These are phyloP conservation scores for Trididemnum nubilum DNA, from an alignment of 23 tunicate species.

Conservation along the genomic window DNA sequence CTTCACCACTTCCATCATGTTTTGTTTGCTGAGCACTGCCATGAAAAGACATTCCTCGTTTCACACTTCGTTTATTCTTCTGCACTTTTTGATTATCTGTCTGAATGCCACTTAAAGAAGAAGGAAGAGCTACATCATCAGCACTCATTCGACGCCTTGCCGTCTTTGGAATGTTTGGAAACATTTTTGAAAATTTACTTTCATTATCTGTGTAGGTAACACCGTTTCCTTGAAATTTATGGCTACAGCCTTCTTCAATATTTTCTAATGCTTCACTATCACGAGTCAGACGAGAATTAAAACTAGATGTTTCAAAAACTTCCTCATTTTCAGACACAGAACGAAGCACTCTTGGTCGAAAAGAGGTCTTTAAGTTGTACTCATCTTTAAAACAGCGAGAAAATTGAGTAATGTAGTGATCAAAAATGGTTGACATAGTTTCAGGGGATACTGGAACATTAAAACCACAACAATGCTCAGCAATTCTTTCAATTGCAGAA, in stretches of 20 bases:
- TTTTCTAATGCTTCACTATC: neutral
- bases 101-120: neutral
- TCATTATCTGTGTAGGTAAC: neutral
- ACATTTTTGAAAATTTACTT: neutral
- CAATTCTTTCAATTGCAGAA: constrained; percentile 26
- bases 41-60: constrained; percentile 27
- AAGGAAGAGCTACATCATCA: constrained; percentile 32
- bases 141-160: constrained; percentile 48
- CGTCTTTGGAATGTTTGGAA: neutral
- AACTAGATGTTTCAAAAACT: neutral
- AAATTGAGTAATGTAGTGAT: constrained; percentile 33
- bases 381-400: constrained; percentile 25
- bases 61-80: neutral
- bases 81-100: neutral
- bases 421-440: constrained; percentile 15
- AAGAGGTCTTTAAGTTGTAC: neutral
- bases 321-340: constrained; percentile 27
- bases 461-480: constrained; percentile 2
- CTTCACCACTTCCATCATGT: neutral
- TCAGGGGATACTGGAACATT: neutral
- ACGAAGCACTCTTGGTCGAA: neutral
- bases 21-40: neutral
- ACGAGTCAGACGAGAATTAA: neutral
- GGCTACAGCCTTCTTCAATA: neutral
- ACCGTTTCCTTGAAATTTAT: constrained; percentile 1